Percentiles rank a stretch among this genome's conserved stretches.
Evolutionary conservation across 2,113 vertebrate species (phyloP).

Genomic region (Elephas maximus): DNA sequence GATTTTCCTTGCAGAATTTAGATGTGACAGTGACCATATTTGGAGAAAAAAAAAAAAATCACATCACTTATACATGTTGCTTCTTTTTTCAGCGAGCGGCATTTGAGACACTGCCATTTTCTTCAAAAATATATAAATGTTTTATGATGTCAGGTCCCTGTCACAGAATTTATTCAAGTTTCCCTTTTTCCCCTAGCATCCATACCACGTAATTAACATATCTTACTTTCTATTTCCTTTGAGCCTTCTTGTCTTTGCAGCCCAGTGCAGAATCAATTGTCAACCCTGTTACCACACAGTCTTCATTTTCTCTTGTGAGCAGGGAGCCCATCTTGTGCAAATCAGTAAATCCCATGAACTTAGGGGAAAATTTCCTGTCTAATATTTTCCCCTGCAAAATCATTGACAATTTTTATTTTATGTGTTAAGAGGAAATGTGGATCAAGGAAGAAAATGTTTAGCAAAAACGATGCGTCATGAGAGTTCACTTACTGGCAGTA

Average conservation of each 20-base stretch:
- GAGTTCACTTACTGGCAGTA: not conserved
- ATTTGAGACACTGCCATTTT: not conserved
- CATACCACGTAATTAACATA: not conserved
- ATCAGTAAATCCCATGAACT: not conserved
- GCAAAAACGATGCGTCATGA: not conserved
- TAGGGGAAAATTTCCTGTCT: not conserved
- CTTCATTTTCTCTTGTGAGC: not conserved
- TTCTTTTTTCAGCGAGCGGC: not conserved
- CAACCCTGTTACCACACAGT: not conserved
- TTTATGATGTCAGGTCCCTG: not conserved
- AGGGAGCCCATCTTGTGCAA: not conserved
- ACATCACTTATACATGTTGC: not conserved
- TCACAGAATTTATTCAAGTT: not conserved
- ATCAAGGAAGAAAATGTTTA: not conserved
- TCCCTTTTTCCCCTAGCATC: not conserved
- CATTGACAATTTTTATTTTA: not conserved
- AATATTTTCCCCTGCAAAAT: not conserved
- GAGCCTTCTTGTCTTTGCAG: not conserved
- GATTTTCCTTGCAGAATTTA: not conserved
- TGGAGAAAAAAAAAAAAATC: not conserved
- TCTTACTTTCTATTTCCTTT: not conserved
- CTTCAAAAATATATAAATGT: not conserved
- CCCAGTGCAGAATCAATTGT: not conserved
- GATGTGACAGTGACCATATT: not conserved
- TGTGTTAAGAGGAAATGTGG: not conserved